Conservation (phyloP, 2,888 invertebrate species). For the Stegana nigrithorax region DNA sequence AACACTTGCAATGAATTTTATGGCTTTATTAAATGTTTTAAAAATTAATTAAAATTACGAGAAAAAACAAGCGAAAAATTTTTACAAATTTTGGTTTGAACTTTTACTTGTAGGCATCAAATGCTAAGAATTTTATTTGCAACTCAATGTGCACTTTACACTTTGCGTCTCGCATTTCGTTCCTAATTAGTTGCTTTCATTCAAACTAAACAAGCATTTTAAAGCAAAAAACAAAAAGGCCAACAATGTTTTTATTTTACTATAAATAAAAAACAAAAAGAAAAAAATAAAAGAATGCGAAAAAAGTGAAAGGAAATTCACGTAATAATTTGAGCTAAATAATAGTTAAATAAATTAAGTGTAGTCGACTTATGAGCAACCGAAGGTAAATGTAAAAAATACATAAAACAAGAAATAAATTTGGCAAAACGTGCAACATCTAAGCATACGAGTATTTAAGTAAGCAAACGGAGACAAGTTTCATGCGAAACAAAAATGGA, state of each 20-base stretch:
- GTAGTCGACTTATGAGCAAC: conserved; percentile 11
- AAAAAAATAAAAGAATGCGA: not conserved
- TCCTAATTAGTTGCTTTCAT: conserved; percentile 6
- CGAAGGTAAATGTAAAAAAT: conserved; percentile 15
- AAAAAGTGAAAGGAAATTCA: not conserved
- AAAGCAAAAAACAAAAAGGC: not conserved
- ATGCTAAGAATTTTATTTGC: not conserved
- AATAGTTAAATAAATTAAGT: conserved; percentile 12
- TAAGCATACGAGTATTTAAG: not conserved
- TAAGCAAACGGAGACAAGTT: not conserved
- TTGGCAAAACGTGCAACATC: not conserved
- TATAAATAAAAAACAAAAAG: too few species aligned
- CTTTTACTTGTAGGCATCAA: not conserved
- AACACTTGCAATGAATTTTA: conserved; percentile 7
- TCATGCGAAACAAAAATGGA: not conserved
- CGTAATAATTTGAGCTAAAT: conserved; percentile 18
- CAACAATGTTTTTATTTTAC: not conserved
- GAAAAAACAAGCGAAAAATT: too few species aligned
- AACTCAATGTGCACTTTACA: not conserved
- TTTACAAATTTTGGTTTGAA: not conserved
- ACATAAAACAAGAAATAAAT: not conserved
- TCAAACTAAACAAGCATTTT: not conserved
- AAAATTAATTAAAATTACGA: not conserved
- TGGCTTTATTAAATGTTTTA: conserved; percentile 7
- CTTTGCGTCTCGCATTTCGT: conserved; percentile 1